Evolutionary conservation across 2,797 vertebrate species (phyloP).

Genomic region (Peromyscus nudipes): DNA sequence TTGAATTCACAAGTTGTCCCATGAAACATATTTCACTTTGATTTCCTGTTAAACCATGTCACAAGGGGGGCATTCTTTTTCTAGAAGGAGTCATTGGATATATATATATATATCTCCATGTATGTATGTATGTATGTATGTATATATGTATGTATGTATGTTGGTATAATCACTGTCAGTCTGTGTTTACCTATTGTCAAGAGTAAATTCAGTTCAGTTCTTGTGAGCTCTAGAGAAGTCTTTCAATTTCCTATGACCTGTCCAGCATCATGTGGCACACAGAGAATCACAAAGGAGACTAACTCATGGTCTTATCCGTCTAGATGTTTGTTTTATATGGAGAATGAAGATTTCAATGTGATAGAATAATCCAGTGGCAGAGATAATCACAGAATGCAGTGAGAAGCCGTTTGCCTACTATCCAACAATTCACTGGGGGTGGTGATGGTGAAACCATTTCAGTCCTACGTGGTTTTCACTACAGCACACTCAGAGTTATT

Average conservation of each 20-base stretch:
- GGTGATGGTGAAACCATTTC: neutral
- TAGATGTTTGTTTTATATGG: neutral
- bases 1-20: neutral
- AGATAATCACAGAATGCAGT: neutral
- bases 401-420: neutral
- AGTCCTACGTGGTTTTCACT: neutral
- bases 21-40: neutral
- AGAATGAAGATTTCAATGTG: constrained; percentile 29
- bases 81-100: neutral
- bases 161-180: neutral
- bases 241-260: neutral
- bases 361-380: neutral
- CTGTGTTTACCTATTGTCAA: neutral
- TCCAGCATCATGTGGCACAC: neutral
- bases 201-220: constrained; percentile 39
- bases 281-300: neutral
- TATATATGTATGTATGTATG: neutral
- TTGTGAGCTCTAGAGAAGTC: neutral
- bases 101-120: neutral
- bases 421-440: neutral
- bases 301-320: neutral
- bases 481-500: neutral
- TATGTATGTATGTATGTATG: neutral
- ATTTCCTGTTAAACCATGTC: neutral
- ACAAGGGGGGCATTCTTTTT: neutral